Evolutionary conservation across 1,140 invertebrate species (phyloP), one percentile per base, ranked within the genome.

Genomic region (Macrostomum lignano): DNA sequence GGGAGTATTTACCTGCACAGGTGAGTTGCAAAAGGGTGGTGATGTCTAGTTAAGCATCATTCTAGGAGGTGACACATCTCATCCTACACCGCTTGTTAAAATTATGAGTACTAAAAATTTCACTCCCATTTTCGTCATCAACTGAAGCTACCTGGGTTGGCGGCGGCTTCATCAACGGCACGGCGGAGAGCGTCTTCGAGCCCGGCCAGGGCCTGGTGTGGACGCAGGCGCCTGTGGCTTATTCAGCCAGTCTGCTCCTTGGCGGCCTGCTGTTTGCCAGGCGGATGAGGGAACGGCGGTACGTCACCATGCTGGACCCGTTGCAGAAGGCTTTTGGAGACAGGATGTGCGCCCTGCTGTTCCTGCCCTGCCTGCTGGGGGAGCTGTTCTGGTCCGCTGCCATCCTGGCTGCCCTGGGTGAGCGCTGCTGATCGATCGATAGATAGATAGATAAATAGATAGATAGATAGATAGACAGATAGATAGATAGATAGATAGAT

Each of bases 281-380:
- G 54, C 76, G 77, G 43, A 96, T 96, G 86, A 64, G 88, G 41
- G 67, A 75, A 52, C 74, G 88, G 57, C 84, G 82, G 32, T 94
- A 94, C 60, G 72, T 94, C 25, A 96, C 88, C 6, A 94, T 96
- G 86, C 55, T 96, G 58, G 88, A 96, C 62, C 86, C 86, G 1
- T 71, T 96, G 42, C 54, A 65, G 60, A 74, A 81, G 46, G 72
- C 73, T 15, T 93, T 88, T 55, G 88, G 88, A 7, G 73, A 78
- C 49, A 65, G 82, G 38, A 93, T 94, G 77, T 84, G 86, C 17
- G 86, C 82, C 1, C 59, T 94, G 14, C 64, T 96, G 28, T 94
- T 91, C 52, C 62, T 96, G 42, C 86, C 88, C 19, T 86, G 86
- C 1, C 67, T 96, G 1, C 74, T 82, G 40, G 88, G 88, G 2